Percentiles rank a stretch among this genome's conserved stretches.
Evolutionary conservation across 2,797 vertebrate species (phyloP).

Genomic region (Gallirallus australis): DNA sequence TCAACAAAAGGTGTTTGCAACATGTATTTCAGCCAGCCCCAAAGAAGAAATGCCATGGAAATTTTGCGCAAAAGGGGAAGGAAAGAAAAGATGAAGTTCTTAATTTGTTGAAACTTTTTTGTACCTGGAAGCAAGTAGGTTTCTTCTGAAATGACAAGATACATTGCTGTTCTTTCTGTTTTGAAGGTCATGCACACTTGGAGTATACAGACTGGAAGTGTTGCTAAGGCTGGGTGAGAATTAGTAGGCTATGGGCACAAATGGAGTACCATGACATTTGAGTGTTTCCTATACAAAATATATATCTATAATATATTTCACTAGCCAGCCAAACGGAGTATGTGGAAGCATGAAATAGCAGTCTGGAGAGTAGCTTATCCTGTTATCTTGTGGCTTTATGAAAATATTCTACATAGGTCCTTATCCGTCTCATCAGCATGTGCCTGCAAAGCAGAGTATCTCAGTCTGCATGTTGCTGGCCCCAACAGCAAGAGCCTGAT

Average conservation of each 20-base stretch:
- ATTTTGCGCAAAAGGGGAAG: not conserved
- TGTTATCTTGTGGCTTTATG: not conserved
- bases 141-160: not conserved
- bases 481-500: not conserved
- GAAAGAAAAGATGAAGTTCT: not conserved
- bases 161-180: not conserved
- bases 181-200: not conserved
- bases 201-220: not conserved
- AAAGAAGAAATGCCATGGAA: not conserved
- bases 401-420: not conserved
- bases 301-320: too few species aligned
- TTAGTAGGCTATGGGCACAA: not conserved
- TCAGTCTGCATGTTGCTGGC: not conserved
- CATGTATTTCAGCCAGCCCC: not conserved
- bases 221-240: not conserved
- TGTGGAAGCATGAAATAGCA: not conserved
- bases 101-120: not conserved
- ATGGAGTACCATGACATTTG: not conserved
- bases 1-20: not conserved
- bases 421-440: not conserved
- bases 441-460: not conserved
- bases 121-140: not conserved
- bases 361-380: not conserved
- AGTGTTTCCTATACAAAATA: not conserved
- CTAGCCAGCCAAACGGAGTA: not conserved